These are phyloP conservation scores for Anthopleura sola DNA, from an alignment of 64 coral and sea anemone species.

Conservation along the genomic window DNA sequence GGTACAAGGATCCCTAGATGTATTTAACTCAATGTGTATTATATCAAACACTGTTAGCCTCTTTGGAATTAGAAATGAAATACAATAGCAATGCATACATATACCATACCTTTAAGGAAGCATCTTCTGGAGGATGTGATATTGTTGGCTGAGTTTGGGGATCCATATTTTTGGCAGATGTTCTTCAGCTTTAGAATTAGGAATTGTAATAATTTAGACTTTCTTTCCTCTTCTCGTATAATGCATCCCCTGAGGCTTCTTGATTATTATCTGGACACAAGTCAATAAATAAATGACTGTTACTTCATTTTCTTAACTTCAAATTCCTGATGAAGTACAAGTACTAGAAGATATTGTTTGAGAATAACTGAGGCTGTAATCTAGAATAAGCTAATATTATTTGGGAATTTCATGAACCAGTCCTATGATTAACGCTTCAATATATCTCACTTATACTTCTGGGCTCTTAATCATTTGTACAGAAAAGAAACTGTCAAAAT, in stretches of 20 bases:
- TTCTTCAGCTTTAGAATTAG: background rate
- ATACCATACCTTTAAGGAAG: background rate
- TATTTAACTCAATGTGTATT: background rate
- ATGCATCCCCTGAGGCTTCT: background rate
- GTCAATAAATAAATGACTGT: background rate
- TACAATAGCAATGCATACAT: background rate
- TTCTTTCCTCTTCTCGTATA: background rate
- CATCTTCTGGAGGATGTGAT: background rate
- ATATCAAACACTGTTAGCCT: background rate
- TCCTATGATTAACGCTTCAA: background rate
- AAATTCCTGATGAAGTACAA: background rate
- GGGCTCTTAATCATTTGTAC: background rate
- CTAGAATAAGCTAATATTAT: background rate
- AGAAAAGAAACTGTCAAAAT: background rate
- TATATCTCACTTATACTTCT: background rate
- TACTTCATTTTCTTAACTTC: background rate
- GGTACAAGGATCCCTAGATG: background rate
- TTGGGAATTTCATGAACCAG: background rate
- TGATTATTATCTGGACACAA: background rate
- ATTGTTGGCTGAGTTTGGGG: background rate
- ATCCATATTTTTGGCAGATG: constrained; percentile 13
- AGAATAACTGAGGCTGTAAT: background rate
- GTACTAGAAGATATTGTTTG: background rate
- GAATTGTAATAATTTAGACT: background rate
- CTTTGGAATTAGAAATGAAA: background rate